Percentiles rank a stretch among this genome's conserved stretches.
phyloP scores from a whole-genome alignment of 2,113 vertebrate species.

The Thunnus thynnus region DNA sequence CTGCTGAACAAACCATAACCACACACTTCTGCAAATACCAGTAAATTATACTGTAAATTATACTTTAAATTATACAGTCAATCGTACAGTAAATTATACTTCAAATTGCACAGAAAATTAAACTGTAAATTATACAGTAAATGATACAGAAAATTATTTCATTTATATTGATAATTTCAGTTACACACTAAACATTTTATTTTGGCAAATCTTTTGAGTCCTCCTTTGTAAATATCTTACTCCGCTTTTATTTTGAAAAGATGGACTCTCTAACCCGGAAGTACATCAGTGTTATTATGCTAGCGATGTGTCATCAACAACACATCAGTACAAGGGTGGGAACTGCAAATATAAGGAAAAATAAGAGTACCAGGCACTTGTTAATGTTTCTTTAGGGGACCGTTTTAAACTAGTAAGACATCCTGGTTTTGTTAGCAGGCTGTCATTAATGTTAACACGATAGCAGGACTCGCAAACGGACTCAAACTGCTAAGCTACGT shows the following conservation, averaged over 20 bases:
- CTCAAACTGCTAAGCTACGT: conserved; percentile 24
- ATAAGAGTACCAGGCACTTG: neutral
- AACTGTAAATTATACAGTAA: no score
- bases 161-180: no score
- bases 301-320: conserved; percentile 68
- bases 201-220: neutral
- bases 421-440: neutral
- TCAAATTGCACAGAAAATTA: no score
- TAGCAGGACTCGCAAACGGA: neutral
- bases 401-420: neutral
- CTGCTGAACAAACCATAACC: neutral
- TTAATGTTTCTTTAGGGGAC: neutral
- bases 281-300: conserved; percentile 58
- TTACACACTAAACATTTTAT: neutral
- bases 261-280: conserved; percentile 60
- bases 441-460: conserved; percentile 37
- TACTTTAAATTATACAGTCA: no score
- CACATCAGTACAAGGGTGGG: conserved; percentile 24
- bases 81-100: no score
- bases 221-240: neutral
- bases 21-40: neutral
- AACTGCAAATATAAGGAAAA: conserved; percentile 33
- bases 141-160: no score
- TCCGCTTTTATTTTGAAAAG: conserved; percentile 58
- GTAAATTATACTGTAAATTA: neutral